These are phyloP conservation scores for Aleiodes testaceus DNA, from an alignment of 2,888 invertebrate genomes.

Conservation along the genomic window DNA sequence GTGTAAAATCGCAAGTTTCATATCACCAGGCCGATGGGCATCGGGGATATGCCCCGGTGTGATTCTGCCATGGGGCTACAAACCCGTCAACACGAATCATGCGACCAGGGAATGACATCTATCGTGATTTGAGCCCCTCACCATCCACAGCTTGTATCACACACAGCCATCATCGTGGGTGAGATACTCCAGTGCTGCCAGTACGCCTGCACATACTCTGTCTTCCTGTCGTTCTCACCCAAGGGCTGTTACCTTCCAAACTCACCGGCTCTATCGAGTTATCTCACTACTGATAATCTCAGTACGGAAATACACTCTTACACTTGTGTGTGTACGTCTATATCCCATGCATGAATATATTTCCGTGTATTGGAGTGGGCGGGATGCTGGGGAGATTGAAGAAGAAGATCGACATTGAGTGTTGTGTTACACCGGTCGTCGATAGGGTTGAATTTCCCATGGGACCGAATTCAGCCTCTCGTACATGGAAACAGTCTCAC, in stretches of 20 bases:
- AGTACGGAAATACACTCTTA: slow-evolving; percentile 32
- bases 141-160: neutral
- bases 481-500: slow-evolving; percentile 34
- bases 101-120: slow-evolving; percentile 31
- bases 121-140: slow-evolving; percentile 24
- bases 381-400: slow-evolving; percentile 2
- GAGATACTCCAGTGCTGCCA: neutral
- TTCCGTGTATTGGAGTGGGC: neutral
- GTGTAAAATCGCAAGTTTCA: slow-evolving; percentile 2
- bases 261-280: slow-evolving; percentile 19
- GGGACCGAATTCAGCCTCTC: slow-evolving; percentile 30
- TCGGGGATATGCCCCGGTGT: slow-evolving; percentile 11
- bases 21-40: slow-evolving; percentile 25
- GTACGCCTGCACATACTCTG: slow-evolving; percentile 14
- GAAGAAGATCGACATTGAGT: slow-evolving; percentile 19
- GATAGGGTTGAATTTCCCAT: slow-evolving; percentile 46
- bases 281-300: slow-evolving; percentile 38
- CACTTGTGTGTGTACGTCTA: neutral
- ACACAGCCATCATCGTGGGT: neutral
- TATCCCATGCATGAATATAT: slow-evolving; percentile 5
- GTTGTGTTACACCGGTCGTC: slow-evolving; percentile 38
- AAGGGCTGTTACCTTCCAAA: slow-evolving; percentile 22
- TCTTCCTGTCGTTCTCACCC: slow-evolving; percentile 25
- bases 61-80: slow-evolving; percentile 5
- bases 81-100: slow-evolving; percentile 41